These are phyloP conservation scores for Enteromius afrohamiltoni DNA, from an alignment of 2,797 vertebrate species.

Conservation along the genomic window DNA sequence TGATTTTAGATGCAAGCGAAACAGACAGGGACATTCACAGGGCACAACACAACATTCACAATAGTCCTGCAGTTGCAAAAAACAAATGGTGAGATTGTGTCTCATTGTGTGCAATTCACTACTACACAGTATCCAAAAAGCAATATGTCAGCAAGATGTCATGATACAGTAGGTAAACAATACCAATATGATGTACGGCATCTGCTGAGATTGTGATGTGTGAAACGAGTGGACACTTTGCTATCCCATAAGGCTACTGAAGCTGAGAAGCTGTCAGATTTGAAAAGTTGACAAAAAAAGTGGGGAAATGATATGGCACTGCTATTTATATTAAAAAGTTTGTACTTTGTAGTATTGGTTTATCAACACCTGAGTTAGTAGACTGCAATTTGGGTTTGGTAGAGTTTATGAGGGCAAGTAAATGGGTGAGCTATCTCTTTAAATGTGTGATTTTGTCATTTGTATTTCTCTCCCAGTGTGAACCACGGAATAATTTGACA, in stretches of 20 bases:
- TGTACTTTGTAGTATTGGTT: not conserved
- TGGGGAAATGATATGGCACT: not conserved
- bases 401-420: not conserved
- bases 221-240: slow-evolving; percentile 9
- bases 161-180: not conserved
- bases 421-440: not conserved
- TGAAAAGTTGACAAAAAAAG: slow-evolving; percentile 6
- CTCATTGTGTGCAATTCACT: not conserved
- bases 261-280: not conserved
- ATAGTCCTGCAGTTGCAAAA: slow-evolving; percentile 18
- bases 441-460: slow-evolving; percentile 2
- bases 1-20: slow-evolving; percentile 47
- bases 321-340: not conserved
- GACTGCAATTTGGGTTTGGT: not conserved
- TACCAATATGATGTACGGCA: not conserved
- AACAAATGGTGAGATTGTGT: slow-evolving; percentile 28
- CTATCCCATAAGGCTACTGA: not conserved
- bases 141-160: slow-evolving; percentile 2
- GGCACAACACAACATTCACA: not conserved
- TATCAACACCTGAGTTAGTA: not conserved
- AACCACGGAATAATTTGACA: not conserved
- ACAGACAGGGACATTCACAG: slow-evolving; percentile 17
- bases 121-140: not conserved
- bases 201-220: slow-evolving; percentile 18
- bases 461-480: not conserved